Evolutionary conservation across 37 sponge, comb jelly and placozoan genomes (phyloP).

Genomic region (Aphrocallistes beatrix): DNA sequence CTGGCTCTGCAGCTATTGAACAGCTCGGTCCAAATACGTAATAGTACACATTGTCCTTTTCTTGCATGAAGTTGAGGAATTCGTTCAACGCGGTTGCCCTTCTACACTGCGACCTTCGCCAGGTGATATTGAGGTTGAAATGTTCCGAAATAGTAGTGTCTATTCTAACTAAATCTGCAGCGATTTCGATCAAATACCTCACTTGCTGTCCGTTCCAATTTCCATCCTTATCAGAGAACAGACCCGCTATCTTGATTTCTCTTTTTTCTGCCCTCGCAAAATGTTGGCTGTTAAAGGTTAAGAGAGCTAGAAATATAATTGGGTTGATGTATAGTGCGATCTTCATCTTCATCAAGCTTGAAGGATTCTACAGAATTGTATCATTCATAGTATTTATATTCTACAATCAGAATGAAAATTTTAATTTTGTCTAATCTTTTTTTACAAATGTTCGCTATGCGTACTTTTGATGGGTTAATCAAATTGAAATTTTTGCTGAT

Average conservation of each 20-base stretch:
- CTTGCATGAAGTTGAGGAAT: background rate
- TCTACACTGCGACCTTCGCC: background rate
- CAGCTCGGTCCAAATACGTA: background rate
- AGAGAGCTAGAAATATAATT: background rate
- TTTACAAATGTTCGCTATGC: too few relatives aligned
- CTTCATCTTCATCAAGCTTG: too few relatives aligned
- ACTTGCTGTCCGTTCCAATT: background rate
- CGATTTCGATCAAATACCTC: background rate
- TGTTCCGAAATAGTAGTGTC: background rate
- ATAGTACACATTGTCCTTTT: background rate
- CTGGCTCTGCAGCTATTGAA: constrained; percentile 1
- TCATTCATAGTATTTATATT: too few relatives aligned
- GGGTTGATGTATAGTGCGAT: too few relatives aligned
- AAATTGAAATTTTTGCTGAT: too few relatives aligned
- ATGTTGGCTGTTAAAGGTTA: background rate
- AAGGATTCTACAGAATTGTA: too few relatives aligned
- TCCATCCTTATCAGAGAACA: background rate
- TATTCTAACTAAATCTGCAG: background rate
- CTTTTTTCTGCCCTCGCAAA: background rate
- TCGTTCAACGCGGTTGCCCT: background rate
- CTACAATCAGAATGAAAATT: too few relatives aligned
- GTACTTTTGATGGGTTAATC: too few relatives aligned
- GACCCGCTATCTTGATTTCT: background rate
- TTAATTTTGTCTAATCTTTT: too few relatives aligned
- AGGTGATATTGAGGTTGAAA: background rate